phyloP scores from a whole-genome alignment of 64 coral and sea anemone genomes.

The Dendrophyllia cribrosa region DNA sequence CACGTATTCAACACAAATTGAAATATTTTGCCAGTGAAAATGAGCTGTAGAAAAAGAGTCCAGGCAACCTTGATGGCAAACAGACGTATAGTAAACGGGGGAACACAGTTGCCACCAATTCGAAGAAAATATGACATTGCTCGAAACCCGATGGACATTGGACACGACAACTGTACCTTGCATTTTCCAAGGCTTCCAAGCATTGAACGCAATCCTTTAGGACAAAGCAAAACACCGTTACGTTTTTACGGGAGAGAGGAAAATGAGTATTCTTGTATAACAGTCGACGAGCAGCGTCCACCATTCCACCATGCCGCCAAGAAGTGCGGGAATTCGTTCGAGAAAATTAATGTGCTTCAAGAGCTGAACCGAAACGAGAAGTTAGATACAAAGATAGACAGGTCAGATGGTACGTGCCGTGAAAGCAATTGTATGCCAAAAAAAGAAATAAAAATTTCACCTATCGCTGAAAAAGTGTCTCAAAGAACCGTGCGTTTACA shows the following conservation, averaged over 20 bases:
- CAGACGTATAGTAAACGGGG: not conserved
- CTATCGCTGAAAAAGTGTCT: not conserved
- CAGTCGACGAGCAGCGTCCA: not conserved
- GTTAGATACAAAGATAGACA: not conserved
- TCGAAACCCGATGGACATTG: not conserved
- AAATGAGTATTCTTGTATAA: not conserved
- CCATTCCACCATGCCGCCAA: not conserved
- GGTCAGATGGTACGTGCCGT: not conserved
- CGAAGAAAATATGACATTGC: not conserved
- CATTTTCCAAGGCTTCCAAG: not conserved
- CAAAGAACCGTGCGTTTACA: not conserved
- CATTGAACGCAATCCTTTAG: not conserved
- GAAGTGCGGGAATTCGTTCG: not conserved
- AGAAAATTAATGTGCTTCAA: not conserved
- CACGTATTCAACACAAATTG: not conserved
- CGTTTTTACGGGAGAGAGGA: not conserved
- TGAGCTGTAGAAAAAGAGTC: too few species aligned
- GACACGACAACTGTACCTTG: not conserved
- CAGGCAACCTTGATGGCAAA: not conserved
- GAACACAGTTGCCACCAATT: not conserved
- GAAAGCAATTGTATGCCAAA: not conserved
- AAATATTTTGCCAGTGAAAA: too few species aligned
- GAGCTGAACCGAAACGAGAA: not conserved
- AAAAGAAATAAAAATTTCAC: not conserved
- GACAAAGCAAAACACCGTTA: not conserved